phyloP scores from a whole-genome alignment of 2,888 invertebrate genomes.

The Sminthurides aquaticus region DNA sequence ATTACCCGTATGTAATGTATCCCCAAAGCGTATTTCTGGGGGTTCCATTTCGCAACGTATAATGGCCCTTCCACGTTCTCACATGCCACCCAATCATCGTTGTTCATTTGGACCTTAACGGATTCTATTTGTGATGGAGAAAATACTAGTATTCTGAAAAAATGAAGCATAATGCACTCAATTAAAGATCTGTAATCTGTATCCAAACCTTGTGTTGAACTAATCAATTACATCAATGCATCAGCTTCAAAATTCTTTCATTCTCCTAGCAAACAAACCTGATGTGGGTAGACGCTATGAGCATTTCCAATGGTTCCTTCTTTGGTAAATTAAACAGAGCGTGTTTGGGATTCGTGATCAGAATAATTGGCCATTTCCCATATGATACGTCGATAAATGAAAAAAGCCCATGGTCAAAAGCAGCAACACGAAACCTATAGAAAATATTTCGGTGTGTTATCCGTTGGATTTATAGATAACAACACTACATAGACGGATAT shows the following conservation, averaged over 20 bases:
- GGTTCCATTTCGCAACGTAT: conserved; percentile 65
- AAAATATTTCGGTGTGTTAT: conserved; percentile 7
- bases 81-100: conserved; percentile 58
- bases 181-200: no score
- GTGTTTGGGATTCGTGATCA: conserved; percentile 87
- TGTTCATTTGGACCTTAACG: conserved; percentile 62
- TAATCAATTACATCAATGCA: no score
- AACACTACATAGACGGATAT: not conserved
- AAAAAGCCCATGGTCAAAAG: conserved; percentile 81
- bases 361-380: conserved; percentile 68
- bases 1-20: conserved; percentile 60
- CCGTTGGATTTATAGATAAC: not conserved
- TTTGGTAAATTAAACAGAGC: conserved; percentile 64
- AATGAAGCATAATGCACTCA: no score
- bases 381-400: conserved; percentile 73
- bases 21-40: conserved; percentile 58
- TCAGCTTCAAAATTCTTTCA: no score
- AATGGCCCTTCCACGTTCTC: conserved; percentile 59
- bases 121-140: conserved; percentile 58
- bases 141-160: conserved; percentile 71
- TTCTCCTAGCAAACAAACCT: no score
- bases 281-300: conserved; percentile 66
- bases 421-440: conserved; percentile 66
- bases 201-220: no score
- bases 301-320: conserved; percentile 63